Conservation (phyloP, 2,888 invertebrate genomes). For the Myopa tessellatipennis region DNA sequence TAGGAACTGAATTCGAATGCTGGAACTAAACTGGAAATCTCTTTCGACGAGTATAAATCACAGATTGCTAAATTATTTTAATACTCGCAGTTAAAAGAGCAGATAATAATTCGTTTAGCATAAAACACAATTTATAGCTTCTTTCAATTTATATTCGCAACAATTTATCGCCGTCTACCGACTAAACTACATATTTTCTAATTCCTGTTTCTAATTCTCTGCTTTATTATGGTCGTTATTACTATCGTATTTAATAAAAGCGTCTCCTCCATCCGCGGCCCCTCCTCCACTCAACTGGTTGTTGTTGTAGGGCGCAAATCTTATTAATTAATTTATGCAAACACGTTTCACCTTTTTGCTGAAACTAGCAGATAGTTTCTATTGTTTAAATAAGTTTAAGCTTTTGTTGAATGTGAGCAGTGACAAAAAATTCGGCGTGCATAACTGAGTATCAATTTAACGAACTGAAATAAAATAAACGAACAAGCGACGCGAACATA, state of each 20-base stretch:
- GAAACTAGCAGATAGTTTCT: neutral
- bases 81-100: too few relatives aligned
- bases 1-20: too few relatives aligned
- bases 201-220: too few relatives aligned
- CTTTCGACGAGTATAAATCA: too few relatives aligned
- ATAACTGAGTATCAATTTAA: conserved; percentile 9
- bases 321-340: conserved; percentile 67
- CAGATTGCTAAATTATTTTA: too few relatives aligned
- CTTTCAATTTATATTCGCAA: too few relatives aligned
- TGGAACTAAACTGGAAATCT: too few relatives aligned
- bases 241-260: neutral
- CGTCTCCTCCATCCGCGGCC: too few relatives aligned
- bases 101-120: too few relatives aligned
- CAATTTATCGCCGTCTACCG: too few relatives aligned
- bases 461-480: neutral
- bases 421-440: conserved; percentile 24
- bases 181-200: too few relatives aligned
- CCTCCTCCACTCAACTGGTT: neutral
- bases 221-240: neutral
- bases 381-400: neutral
- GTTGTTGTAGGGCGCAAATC: conserved; percentile 48
- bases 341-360: conserved; percentile 57
- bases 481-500: neutral
- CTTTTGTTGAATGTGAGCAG: neutral
- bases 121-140: too few relatives aligned